A percentile compares a stretch with the other conserved stretches of the same genome.
Conservation (phyloP, 2,113 vertebrate genomes). For the Phyllostomus discolor region DNA sequence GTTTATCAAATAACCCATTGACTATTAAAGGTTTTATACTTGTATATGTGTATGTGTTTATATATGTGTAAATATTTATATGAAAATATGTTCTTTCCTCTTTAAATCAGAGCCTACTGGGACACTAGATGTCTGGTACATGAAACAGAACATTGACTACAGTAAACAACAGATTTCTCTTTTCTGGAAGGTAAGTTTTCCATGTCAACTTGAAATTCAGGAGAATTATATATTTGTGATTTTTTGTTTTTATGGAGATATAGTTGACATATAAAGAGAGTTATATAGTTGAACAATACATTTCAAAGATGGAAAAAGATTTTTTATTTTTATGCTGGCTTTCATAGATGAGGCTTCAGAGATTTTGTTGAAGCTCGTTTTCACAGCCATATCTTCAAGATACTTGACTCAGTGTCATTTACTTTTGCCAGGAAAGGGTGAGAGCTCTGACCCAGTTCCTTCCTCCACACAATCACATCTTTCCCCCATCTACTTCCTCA, state of each 20-base stretch:
- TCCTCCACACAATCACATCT: neutral
- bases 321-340: neutral
- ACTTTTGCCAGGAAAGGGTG: neutral
- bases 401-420: neutral
- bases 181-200: constrained; percentile 82
- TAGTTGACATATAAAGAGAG: neutral
- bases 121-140: constrained; percentile 78
- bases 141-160: neutral
- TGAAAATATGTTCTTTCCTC: neutral
- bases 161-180: constrained; percentile 73
- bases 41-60: neutral
- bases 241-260: neutral
- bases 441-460: neutral
- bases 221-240: neutral
- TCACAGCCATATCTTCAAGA: neutral
- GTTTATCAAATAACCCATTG: neutral
- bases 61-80: neutral
- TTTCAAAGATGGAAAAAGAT: neutral
- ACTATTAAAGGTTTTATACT: neutral
- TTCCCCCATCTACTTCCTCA: neutral
- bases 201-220: neutral
- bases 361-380: neutral
- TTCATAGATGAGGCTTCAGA: neutral
- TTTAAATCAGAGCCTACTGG: constrained; percentile 71
- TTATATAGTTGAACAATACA: neutral